Evolutionary conservation across 1,140 invertebrate genomes (phyloP), one percentile per base, ranked within the genome.

Genomic region (Elysia chlorotica): DNA sequence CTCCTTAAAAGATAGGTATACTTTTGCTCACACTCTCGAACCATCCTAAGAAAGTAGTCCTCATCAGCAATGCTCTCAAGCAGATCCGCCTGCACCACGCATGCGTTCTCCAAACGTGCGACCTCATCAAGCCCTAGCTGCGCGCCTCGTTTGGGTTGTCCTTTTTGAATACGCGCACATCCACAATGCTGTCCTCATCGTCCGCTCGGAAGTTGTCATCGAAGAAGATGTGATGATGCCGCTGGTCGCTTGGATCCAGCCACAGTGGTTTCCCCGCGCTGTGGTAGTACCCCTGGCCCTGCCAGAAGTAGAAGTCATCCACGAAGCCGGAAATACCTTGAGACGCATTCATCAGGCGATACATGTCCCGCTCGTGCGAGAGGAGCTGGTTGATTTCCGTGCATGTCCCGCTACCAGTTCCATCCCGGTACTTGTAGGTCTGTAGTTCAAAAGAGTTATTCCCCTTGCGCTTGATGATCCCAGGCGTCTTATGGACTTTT

Each of bases 141-240:
- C 75, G 28, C 48, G 72, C 61, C 6, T 71, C 69, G 37, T 70
- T 74, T 25, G 66, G 67, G 35, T 65, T 77, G 10, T 74, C 65
- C 19, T 69, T 57, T 63, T 80, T 78, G 65, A 83, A 81, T 66
- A 84, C 41, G 30, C 84, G 71, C 19, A 85, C 77, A 65, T 87
- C 82, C 2, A 86, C 78, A 31, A 87, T 86, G 73, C 82, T 87
- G 68, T 87, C 74, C 57, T 84, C 77, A 71, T 83, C 82, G 41
- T 80, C 79, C 10, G 81, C 76, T 25, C 85, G 68, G 68, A 84
- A 83, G 66, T 86, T 86, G 74, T 87, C 85, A 62, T 87, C 85
- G 71, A 87, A 87, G 66, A 87, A 81, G 59, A 87, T 86, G 71
- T 87, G 85, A 30, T 86, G 84, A n/a, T 82, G 79, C 0, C 62